Base-by-base conservation (phyloP, 2,113 vertebrate species). In the Megalops atlanticus region DNA sequence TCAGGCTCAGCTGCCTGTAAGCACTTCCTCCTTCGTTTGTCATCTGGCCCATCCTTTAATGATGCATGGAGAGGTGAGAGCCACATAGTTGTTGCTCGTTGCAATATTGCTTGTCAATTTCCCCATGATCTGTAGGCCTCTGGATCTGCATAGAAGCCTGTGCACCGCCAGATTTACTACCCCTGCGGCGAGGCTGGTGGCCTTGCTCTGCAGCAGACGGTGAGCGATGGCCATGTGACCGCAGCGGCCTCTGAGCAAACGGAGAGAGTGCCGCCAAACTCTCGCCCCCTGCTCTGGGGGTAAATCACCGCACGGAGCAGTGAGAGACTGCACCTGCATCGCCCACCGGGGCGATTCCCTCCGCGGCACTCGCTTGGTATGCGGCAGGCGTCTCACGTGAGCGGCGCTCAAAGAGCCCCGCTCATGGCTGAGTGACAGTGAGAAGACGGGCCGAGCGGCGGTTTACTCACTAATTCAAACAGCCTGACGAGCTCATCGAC, bases 391-490 rank as follows among this genome's bases (percentile, higher is more conserved):
- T 40, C n/a, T 41, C 3, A 4, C 1, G 18, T n/a, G 38, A 0
- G 18, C 6, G 1, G 31, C 5, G 72, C 35, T 11, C 10, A 49
- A 31, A 52, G 49, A 52, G 36, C 15, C 6, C 7, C 76, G 38
- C 31, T 0, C 31, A 21, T 36, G 49, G 35, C 35, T 80, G 45
- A 80, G 49, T 64, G 71, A 64, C 39, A 39, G 24, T 14, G 39
- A 74, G 52, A 43, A 81, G 80, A 69, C 72, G 45, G 36, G 47
- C 16, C 24, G 45, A 18, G 38, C 24, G 31, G 79, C 38, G 24
- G 49, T 64, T 75, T 54, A 45, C 71, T 52, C n/a, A n/a, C n/a
- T 81, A 40, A 68, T 75, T 64, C n/a, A 68, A 39, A 27, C 39
- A 43, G 35, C 71, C 31, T n/a, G n/a, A n/a, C n/a, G n/a, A n/a